Base-by-base conservation (phyloP, 2,113 vertebrate genomes). In the Cacatua alba region DNA sequence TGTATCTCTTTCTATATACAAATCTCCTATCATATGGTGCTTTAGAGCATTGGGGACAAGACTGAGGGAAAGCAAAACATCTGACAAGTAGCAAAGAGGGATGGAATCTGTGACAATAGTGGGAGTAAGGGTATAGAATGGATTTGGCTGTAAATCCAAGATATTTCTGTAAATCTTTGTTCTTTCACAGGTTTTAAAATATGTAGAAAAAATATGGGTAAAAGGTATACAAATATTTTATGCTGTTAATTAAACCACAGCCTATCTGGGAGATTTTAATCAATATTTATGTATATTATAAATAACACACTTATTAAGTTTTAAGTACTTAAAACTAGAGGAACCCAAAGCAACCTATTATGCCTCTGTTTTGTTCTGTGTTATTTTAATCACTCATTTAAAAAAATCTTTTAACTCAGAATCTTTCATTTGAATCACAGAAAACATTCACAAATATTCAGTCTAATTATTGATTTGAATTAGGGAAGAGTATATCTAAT, bases 1-100 rank as follows among this genome's bases (percentile, higher is more conserved):
- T 31, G 9, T 49, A 8, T 63, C n/a, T 57, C 9, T 70, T 5
- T 60, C 0, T 44, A 4, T 26, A 10, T 28, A 35, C 6, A 2
- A 21, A 33, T 31, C 31, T 85, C 11, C 31, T 70, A 24, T 49
- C 41, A 21, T 17, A 21, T 2, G 29, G 64, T 33, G 46, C 29
- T 82, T 77, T 4, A 77, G n/a, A 81, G 17, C 51, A 37, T 10
- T 4, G 5, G 28, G 21, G 13, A 43, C 13, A 12, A 59, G 35
- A 39, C 43, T 71, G 44, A 84, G 28, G 19, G 33, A 65, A 91
- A 81, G 19, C 20, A 23, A 81, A 53, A 43, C 7, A 90, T n/a
- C 75, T 91, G 25, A 74, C 39, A 78, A 59, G 16, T 46, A 53
- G 33, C 19, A 57, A 88, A 81, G 10, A 20, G 23, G 25, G 2